Base-by-base conservation (phyloP, 2,113 vertebrate genomes). In the Hoplias malabaricus region DNA sequence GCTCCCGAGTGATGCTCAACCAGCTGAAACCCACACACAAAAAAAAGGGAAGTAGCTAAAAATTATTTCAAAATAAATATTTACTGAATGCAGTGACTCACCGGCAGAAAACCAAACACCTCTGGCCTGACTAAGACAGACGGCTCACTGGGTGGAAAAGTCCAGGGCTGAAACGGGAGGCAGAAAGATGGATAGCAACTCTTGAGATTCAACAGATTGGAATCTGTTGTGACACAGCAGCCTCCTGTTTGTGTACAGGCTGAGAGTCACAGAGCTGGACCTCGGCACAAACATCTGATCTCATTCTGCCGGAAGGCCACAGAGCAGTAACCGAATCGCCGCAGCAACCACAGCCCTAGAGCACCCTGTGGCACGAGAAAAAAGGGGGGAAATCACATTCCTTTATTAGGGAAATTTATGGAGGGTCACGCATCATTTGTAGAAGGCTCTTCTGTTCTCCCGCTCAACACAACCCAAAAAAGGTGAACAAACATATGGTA, bases 11-110 rank as follows among this genome's bases (percentile, higher is more conserved):
- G 36, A 29, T 21, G 8, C 57, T 50, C 54, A 46, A 65, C 13
- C 4, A 56, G 36, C 56, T 75, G 7, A 7, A 57, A 43, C 67
- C 34, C 16, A 10, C 16, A n/a, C n/a, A n/a, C n/a, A n/a, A 69
- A 77, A 19, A 75, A 76, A 48, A 31, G 25, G 8, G 3, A 56
- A 77, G 53, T 62, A 71, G 54, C 56, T 43, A 34, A 80, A 80
- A 63, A 69, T 57, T 34, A 48, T 42, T 66, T 76, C 50, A 19
- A 80, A 81, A 74, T 85, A 83, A 85, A 86, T 84, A 82, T 86
- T 86, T 86, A 86, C 16, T n/a, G 27, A 61, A 63, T 19, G 9
- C 43, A 11, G 65, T 76, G 80, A 82, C 69, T 82, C 77, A 74
- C 27, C 62, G 7, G 10, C 27, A 66, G 63, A 67, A 68, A 31